Evolutionary conservation across 2,113 vertebrate species (phyloP).

Genomic region (Oplegnathus fasciatus): DNA sequence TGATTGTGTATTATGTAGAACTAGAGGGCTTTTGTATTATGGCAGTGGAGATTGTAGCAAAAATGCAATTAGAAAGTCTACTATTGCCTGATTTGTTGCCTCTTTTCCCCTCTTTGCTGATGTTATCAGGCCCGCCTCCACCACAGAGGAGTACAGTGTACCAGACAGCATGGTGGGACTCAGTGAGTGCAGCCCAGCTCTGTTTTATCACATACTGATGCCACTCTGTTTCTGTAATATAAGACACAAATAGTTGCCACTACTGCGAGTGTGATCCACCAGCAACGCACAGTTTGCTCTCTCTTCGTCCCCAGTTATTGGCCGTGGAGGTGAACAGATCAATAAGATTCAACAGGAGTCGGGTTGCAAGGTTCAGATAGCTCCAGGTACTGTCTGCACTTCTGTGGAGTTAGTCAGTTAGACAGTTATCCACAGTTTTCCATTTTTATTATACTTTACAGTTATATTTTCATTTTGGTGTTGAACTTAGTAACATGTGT

Average conservation of each 20-base stretch:
- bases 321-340: constrained; percentile 59
- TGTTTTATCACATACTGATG: not conserved
- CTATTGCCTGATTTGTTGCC: constrained; percentile 12
- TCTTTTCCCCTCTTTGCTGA: not conserved
- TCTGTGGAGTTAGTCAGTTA: not conserved
- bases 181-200: constrained; percentile 42
- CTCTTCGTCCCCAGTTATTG: constrained; percentile 41
- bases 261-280: not conserved
- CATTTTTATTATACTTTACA: not conserved
- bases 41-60: not conserved
- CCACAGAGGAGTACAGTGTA: constrained; percentile 59
- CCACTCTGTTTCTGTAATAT: not conserved
- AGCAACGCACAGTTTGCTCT: not conserved
- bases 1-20: not conserved
- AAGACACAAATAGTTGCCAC: not conserved
- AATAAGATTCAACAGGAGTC: constrained; percentile 60
- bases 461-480: not conserved
- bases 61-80: not conserved
- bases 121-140: constrained; percentile 34
- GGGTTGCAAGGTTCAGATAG: constrained; percentile 58
- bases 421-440: not conserved
- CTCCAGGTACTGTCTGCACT: constrained; percentile 42
- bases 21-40: not conserved
- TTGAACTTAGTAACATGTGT: not conserved
- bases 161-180: constrained; percentile 70